Evolutionary conservation across 1,140 invertebrate species (phyloP).

Genomic region (Chironomus striatipennis): DNA sequence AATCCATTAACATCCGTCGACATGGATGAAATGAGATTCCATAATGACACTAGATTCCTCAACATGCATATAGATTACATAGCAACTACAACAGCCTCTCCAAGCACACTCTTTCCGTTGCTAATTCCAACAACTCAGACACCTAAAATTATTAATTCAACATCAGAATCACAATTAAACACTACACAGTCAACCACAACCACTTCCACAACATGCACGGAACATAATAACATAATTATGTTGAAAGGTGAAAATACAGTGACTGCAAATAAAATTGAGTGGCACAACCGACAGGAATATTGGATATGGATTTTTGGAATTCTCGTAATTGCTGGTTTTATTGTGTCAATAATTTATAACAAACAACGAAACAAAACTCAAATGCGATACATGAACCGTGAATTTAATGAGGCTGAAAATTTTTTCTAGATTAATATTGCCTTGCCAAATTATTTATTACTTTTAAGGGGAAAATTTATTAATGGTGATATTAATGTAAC

Average conservation of each 20-base stretch:
- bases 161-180: neutral
- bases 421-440: neutral
- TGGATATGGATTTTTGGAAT: neutral
- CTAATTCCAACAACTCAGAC: neutral
- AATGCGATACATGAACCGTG: neutral
- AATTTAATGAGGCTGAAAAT: conserved; percentile 14
- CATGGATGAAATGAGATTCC: neutral
- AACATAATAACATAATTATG: too few species aligned
- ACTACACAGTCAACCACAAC: neutral
- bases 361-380: neutral
- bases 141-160: neutral
- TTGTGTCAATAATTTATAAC: conserved; percentile 9
- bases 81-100: neutral
- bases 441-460: too few species aligned
- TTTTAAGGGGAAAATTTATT: too few species aligned
- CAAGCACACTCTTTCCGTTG: neutral
- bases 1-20: neutral
- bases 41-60: neutral
- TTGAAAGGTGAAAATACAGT: too few species aligned
- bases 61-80: neutral
- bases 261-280: neutral
- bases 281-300: neutral
- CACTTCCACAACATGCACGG: neutral
- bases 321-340: neutral
- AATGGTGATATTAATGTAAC: too few species aligned